A percentile compares a stretch with the other conserved stretches of the same genome.
These are phyloP conservation scores for Montipora foliosa DNA, from an alignment of 64 coral and sea anemone genomes.

Conservation along the genomic window DNA sequence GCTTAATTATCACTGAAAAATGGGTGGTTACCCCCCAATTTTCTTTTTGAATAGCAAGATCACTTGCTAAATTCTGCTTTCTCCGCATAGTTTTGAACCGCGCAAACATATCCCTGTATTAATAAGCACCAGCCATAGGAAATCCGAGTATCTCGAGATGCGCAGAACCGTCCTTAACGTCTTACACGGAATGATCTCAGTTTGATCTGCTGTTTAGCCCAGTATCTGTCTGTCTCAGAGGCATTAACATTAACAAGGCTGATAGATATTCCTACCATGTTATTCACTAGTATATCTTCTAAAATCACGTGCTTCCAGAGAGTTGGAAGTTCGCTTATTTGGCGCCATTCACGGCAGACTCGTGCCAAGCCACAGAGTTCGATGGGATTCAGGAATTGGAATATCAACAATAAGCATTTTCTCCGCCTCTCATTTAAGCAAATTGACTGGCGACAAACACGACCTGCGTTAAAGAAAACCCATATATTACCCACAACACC, in stretches of 20 bases:
- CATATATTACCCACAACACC: too few relatives aligned
- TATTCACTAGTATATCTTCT: conserved; percentile 67
- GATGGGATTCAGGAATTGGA: conserved; percentile 74
- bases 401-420: conserved; percentile 63
- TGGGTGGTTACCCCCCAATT: too few relatives aligned
- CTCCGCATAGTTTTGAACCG: too few relatives aligned
- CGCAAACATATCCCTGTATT: too few relatives aligned
- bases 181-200: too few relatives aligned
- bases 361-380: conserved; percentile 84
- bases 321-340: conserved; percentile 73
- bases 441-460: background rate
- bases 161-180: too few relatives aligned
- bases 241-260: background rate
- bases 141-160: too few relatives aligned
- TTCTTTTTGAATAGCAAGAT: too few relatives aligned
- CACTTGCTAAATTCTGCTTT: too few relatives aligned
- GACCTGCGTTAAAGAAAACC: background rate
- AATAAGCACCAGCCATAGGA: too few relatives aligned
- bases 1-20: too few relatives aligned
- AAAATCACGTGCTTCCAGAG: conserved; percentile 78
- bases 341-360: conserved; percentile 87
- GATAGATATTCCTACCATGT: conserved; percentile 58
- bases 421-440: background rate
- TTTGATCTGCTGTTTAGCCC: too few relatives aligned
- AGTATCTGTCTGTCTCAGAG: background rate